Evolutionary conservation across 2,888 invertebrate genomes (phyloP).

Genomic region (Incurvaria masculella): DNA sequence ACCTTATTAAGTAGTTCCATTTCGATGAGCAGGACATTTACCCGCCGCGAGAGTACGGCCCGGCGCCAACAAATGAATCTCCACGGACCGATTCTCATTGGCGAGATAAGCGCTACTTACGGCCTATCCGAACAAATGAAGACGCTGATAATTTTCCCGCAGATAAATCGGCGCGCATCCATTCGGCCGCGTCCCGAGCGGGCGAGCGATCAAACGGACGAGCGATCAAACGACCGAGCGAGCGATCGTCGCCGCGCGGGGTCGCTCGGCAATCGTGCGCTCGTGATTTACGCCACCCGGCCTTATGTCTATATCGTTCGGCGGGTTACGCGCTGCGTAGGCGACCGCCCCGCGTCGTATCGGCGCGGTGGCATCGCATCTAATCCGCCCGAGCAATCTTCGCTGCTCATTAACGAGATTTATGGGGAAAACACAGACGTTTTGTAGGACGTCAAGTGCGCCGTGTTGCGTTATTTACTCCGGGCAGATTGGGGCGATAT

Average conservation of each 20-base stretch:
- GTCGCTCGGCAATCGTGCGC: neutral
- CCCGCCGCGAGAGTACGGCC: too few species aligned
- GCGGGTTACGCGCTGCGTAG: conserved; percentile 1
- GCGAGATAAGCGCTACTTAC: too few species aligned
- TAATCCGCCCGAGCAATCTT: conserved; percentile 41
- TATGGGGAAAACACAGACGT: conserved; percentile 45
- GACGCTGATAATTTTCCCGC: too few species aligned
- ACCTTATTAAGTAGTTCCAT: too few species aligned
- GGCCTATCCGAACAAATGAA: too few species aligned
- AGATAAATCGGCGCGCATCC: too few species aligned
- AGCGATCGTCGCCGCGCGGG: neutral
- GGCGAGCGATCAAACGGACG: too few species aligned
- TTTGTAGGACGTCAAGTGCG: conserved; percentile 31
- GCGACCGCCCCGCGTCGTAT: neutral
- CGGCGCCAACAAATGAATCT: too few species aligned
- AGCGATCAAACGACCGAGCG: too few species aligned
- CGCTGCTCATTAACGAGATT: conserved; percentile 52
- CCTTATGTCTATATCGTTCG: neutral
- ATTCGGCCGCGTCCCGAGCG: too few species aligned
- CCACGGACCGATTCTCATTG: too few species aligned
- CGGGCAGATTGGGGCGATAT: conserved; percentile 35
- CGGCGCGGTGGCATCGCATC: conserved; percentile 22
- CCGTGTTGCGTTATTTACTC: conserved; percentile 43
- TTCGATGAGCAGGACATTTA: too few species aligned
- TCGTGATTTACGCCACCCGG: neutral